Conservation (phyloP, 92 coral and sea anemone species). For the Palythoa grandiflora region DNA sequence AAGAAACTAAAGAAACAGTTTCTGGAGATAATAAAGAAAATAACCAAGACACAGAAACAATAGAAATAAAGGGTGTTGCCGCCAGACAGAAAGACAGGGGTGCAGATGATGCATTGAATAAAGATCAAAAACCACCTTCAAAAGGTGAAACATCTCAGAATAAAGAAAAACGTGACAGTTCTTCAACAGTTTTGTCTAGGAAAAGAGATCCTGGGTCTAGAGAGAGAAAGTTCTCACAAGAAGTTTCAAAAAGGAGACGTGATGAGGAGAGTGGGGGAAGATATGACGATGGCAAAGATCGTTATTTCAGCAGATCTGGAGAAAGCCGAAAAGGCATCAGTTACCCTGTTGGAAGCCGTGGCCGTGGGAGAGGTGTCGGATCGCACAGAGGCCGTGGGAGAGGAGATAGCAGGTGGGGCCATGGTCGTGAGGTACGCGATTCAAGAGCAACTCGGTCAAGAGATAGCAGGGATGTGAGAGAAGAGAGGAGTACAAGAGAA, state of each 20-base stretch:
- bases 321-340: conserved; percentile 73
- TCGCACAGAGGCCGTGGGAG: conserved; percentile 74
- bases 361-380: conserved; percentile 73
- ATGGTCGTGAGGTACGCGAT: conserved; percentile 44
- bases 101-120: conserved; percentile 29
- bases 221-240: conserved; percentile 43
- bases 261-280: conserved; percentile 53
- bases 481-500: neutral
- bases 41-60: neutral
- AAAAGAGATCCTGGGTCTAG: conserved; percentile 34
- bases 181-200: conserved; percentile 32
- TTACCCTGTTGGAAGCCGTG: conserved; percentile 74
- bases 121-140: conserved; percentile 1
- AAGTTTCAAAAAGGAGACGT: conserved; percentile 56
- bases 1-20: conserved; percentile 25
- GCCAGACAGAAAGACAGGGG: conserved; percentile 25
- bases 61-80: conserved; percentile 9
- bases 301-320: conserved; percentile 30
- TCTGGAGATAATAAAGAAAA: conserved; percentile 5
- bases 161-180: conserved; percentile 36
- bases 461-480: conserved; percentile 48
- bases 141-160: conserved; percentile 21
- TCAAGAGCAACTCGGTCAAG: conserved; percentile 59
- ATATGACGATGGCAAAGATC: conserved; percentile 56
- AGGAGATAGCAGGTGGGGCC: conserved; percentile 52